Base-by-base conservation (phyloP, 1,140 invertebrate genomes). In the Anastrepha obliqua region DNA sequence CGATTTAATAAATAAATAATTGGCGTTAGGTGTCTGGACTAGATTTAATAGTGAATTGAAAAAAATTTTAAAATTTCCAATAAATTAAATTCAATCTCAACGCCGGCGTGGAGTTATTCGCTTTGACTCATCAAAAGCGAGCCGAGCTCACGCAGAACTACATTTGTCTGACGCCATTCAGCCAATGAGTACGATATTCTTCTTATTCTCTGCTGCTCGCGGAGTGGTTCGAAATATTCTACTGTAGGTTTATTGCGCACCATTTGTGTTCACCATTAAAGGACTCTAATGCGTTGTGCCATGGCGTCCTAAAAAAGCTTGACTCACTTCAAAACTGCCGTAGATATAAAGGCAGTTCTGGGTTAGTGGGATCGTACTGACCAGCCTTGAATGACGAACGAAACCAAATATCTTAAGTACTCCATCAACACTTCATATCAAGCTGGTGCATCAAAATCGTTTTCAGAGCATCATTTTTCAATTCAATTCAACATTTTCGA, bases 401-500 rank as follows among this genome's bases (percentile, higher is more conserved):
- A 97, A 2, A 98, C 96, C 93, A 98, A 97, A 93, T 98, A 98
- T 91, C 97, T 96, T 8, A 97, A 95, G 91, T 98, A 98, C 85
- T 97, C 96, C 2, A 97, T 96, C 93, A 97, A 95, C 13, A 98
- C 95, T 87, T 98, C 97, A 90, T 97, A 98, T 89, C 98, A 98
- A 2, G 97, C 95, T 2, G 96, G 97, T 4, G 97, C 95, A 94
- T 98, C 97, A 90, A 98, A 98, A 91, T 98, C 96, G 6, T 96
- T 94, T 91, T 98, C 97, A n/a, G 29, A 29, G 29, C 29, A 29
- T 29, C 29, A 29, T 29, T 29, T 29, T 29, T 29, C 29, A 29
- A 29, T 29, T 29, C 29, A 29, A 29, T 29, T 29, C 29, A 29
- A 29, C 29, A 29, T 29, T 29, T 29, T 29, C 29, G 29, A 29